Evolutionary conservation across 2,888 invertebrate genomes (phyloP).

Genomic region (Leptinotarsa peninsularis): DNA sequence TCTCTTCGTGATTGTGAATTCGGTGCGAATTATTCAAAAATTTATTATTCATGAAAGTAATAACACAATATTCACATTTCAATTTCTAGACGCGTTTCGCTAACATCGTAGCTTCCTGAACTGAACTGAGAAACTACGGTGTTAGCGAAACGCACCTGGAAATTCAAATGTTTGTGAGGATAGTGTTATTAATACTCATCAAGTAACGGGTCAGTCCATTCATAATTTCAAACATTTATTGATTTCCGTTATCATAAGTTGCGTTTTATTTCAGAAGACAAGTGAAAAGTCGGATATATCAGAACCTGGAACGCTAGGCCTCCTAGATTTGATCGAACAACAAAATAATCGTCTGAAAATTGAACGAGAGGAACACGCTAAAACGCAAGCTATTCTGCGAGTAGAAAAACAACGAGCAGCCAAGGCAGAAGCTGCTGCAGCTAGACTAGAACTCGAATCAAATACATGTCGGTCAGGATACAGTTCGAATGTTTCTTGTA

Average conservation of each 20-base stretch:
- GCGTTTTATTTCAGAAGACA: not conserved
- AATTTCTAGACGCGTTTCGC: too few relatives aligned
- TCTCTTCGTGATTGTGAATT: too few relatives aligned
- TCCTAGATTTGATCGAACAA: constrained; percentile 71
- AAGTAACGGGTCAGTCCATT: too few relatives aligned
- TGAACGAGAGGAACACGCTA: constrained; percentile 66
- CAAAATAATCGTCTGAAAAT: constrained; percentile 71
- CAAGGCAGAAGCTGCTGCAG: constrained; percentile 70
- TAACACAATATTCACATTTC: too few relatives aligned
- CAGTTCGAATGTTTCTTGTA: constrained; percentile 32
- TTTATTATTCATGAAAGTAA: too few relatives aligned
- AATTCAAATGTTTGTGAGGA: too few relatives aligned
- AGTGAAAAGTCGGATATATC: not conserved
- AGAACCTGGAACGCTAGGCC: constrained; percentile 29
- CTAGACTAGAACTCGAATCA: constrained; percentile 70
- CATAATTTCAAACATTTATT: too few relatives aligned
- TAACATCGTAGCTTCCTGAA: too few relatives aligned
- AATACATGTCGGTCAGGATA: constrained; percentile 49
- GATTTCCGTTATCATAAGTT: not conserved
- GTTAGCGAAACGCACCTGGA: too few relatives aligned
- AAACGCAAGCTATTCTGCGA: constrained; percentile 61
- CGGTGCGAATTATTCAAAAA: too few relatives aligned
- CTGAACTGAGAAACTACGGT: too few relatives aligned
- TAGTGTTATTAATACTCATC: too few relatives aligned
- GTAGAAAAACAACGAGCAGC: constrained; percentile 70